Evolutionary conservation across 2,888 invertebrate genomes (phyloP), one percentile per base, ranked within the genome.

Genomic region (Eupithecia abbreviata): DNA sequence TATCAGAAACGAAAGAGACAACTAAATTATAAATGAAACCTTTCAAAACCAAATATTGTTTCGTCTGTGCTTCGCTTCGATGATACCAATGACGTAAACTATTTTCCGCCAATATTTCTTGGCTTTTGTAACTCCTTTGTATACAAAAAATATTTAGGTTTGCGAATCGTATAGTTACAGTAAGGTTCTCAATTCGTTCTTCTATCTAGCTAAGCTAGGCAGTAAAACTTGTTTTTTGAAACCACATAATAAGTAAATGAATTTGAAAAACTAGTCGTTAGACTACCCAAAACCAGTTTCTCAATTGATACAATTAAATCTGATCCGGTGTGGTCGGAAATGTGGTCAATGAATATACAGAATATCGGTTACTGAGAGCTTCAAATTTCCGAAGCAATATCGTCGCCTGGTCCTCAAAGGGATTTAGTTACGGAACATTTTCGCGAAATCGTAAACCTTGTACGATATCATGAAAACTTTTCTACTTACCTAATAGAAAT

Each of bases 311-410:
- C 42, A 66, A 42, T 66, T 66, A 66, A 15, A 66, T 15, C 66
- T 66, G 15, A 62, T 62, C 62, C 62, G 30, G 18, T 68, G 45
- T 68, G 67, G 18, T 68, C 43, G n/a, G 41, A 43, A 68, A 68
- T 68, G 43, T 45, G 67, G 67, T 68, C 67, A 30, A 62, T 62
- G 12, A 30, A 62, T 62, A 45, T 68, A 68, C 18, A n/a, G 42
- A 43, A 43, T 68, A 45, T 68, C n/a, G 45, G 9, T 45, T 68
- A 68, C 67, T 18, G 45, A 43, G 67, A 42, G 45, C n/a, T 68
- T 67, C 45, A 45, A 68, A n/a, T 68, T 43, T 68, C 45, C 13
- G 43, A 67, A 67, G 67, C 42, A 67, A 67, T 67, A 67, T 43
- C 43, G 67, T 9, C 43, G 10, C 6, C n/a, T 67, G 18, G 10